phyloP scores from a whole-genome alignment of 1,140 invertebrate species.

The Zaprionus kolodkinae region DNA sequence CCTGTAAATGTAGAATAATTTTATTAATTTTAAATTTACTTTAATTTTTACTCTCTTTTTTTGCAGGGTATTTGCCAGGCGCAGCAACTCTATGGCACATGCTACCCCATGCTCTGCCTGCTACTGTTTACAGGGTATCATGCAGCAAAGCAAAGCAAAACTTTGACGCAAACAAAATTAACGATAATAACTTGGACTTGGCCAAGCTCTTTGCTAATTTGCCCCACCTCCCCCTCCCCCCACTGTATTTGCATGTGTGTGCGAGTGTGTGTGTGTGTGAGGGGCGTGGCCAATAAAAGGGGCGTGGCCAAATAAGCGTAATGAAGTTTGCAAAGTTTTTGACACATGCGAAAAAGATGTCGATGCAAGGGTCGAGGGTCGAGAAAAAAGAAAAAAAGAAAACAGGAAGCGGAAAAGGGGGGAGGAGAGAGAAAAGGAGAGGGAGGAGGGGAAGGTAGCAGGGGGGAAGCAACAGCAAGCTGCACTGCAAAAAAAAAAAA shows the following conservation, averaged over 20 bases:
- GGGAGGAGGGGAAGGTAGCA: not conserved
- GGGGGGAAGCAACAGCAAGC: not conserved
- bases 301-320: slow-evolving; percentile 68
- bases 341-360: slow-evolving; percentile 70
- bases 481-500: not conserved
- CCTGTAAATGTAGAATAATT: not conserved
- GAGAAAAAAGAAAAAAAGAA: not conserved
- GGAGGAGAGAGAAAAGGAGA: slow-evolving; percentile 32
- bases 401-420: slow-evolving; percentile 18
- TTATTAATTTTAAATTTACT: no score
- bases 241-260: slow-evolving; percentile 67
- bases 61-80: no score
- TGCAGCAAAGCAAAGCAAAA: slow-evolving; percentile 40
- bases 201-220: slow-evolving; percentile 55
- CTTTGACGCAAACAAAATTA: slow-evolving; percentile 76
- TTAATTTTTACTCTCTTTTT: no score
- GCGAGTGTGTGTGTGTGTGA: slow-evolving; percentile 26
- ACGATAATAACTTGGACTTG: slow-evolving; percentile 75
- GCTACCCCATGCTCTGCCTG: slow-evolving; percentile 11
- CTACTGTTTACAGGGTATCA: slow-evolving; percentile 1
- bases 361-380: slow-evolving; percentile 24
- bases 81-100: not conserved
- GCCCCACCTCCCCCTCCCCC: not conserved
- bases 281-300: not conserved
- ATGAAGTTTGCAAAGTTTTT: slow-evolving; percentile 78